Conservation (phyloP, 2,797 vertebrate species). For the Poecilia wingei region DNA sequence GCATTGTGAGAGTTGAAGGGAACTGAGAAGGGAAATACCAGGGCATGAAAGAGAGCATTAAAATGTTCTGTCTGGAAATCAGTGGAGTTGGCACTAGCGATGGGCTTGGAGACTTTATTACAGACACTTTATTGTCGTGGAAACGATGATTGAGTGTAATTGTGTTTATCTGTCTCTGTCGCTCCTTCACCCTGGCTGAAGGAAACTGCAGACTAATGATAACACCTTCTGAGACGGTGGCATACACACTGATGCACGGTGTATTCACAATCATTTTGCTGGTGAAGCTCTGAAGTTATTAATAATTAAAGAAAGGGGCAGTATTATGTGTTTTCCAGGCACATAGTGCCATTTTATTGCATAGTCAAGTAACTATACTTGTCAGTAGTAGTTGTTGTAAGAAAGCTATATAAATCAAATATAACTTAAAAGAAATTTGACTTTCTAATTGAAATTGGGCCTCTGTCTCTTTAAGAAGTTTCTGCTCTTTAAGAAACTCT, state of each 20-base stretch:
- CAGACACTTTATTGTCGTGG: constrained; percentile 62
- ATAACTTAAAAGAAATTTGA: no score
- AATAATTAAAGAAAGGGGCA: constrained; percentile 54
- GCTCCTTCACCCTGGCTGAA: constrained; percentile 45
- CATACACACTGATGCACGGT: constrained; percentile 43
- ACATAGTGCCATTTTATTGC: no score
- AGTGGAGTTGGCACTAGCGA: constrained; percentile 36
- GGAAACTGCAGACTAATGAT: constrained; percentile 84
- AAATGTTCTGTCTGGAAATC: constrained; percentile 32
- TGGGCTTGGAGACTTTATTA: constrained; percentile 55
- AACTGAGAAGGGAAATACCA: constrained; percentile 44
- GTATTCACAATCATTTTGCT: constrained; percentile 58
- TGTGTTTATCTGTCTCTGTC: constrained; percentile 46
- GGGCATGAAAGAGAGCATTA: constrained; percentile 46
- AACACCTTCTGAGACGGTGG: constrained; percentile 78
- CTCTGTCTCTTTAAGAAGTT: no score
- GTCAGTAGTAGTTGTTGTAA: no score
- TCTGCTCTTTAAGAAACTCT: no score
- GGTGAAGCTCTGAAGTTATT: constrained; percentile 62
- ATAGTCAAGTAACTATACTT: no score
- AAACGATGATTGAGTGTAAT: constrained; percentile 57
- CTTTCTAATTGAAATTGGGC: no score
- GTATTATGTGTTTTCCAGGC: no score
- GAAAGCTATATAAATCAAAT: no score
- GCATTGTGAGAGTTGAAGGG: constrained; percentile 18